Conservation (phyloP, 2,888 invertebrate species). For the Chrysolina oricalcia region DNA sequence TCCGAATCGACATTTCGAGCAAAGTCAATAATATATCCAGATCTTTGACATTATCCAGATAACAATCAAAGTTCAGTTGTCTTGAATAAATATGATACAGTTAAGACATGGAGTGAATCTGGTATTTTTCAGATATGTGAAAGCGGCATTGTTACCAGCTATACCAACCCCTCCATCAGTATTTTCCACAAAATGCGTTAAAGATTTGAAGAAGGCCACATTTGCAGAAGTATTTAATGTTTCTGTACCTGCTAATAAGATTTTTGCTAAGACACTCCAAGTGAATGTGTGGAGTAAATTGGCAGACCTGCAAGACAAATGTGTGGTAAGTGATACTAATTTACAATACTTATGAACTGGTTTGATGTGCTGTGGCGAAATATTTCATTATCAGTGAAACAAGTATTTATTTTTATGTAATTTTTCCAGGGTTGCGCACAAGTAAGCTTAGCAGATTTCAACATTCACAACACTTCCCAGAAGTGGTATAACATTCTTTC, state of each 20-base stretch:
- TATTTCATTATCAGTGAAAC: no score
- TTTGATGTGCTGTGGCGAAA: no score
- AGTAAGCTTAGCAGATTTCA: conserved; percentile 96
- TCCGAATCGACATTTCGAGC: no score
- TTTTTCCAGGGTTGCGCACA: conserved; percentile 89
- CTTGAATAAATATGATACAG: background rate
- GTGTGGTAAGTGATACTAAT: conserved; percentile 80
- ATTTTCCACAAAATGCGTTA: conserved; percentile 78
- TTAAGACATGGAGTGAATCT: background rate
- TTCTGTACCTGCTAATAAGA: conserved; percentile 82
- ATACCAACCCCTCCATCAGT: conserved; percentile 77
- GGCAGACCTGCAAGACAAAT: conserved; percentile 82
- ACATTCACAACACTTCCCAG: conserved; percentile 84
- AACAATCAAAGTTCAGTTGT: background rate
- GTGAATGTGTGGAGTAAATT: conserved; percentile 88
- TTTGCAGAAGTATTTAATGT: conserved; percentile 87
- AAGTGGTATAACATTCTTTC: conserved; percentile 98
- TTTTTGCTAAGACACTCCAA: conserved; percentile 91
- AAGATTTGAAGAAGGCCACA: conserved; percentile 82
- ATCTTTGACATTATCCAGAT: no score
- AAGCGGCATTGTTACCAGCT: conserved; percentile 82
- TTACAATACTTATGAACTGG: no score
- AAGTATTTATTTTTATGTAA: background rate
- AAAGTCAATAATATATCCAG: no score
- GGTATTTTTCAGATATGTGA: conserved; percentile 79